Base-by-base conservation (phyloP, 2,888 invertebrate species). In the Parascotia fuliginaria region DNA sequence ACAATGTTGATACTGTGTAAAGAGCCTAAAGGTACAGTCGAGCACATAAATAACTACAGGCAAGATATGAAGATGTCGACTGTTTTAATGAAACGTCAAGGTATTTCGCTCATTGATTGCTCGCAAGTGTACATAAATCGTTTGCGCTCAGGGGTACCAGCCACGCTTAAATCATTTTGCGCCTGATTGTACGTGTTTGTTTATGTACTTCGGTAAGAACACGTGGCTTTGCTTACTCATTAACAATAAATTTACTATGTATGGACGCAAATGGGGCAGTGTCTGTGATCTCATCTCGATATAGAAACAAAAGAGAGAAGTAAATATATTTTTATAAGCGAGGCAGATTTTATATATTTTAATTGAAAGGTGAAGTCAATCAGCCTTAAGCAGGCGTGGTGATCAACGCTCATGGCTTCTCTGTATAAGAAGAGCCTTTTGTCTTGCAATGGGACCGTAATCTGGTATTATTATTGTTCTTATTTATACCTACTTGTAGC, bases 21-120 rank as follows among this genome's bases (percentile, higher is more conserved):
- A 66, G 62, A 61, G 68, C 86, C 83, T 68, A 60, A 55, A 74
- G 87, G 87, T 83, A 83, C 81, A 80, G 77, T 81, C 77, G 55
- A 54, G 59, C 40, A 62, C 82, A 87, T 89, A 90, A 89, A 90
- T 86, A 87, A 85, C 80, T 71, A 56, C 59, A 56, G 69, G 77
- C 79, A 64, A 77, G 78, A 79, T 87, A 91, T 90, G 90, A 90
- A 91, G 91, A 87, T 86, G 89, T 91, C 91, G 76, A 77, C 61
- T 64, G 73, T 52, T 82, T 78, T 89, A 91, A 90, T 90, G 90
- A 84, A 89, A 89, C 80, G 89, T 90, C 88, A 89, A 87, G 87
- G 86, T 79, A 87, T 77, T 80, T 66, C 72, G 75, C 65, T 80
- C 83, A 83, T 84, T 84, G 83, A 83, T 81, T 84, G 83, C 81